Base-by-base conservation (phyloP, 2,888 invertebrate species). In the Cantharis nigra region DNA sequence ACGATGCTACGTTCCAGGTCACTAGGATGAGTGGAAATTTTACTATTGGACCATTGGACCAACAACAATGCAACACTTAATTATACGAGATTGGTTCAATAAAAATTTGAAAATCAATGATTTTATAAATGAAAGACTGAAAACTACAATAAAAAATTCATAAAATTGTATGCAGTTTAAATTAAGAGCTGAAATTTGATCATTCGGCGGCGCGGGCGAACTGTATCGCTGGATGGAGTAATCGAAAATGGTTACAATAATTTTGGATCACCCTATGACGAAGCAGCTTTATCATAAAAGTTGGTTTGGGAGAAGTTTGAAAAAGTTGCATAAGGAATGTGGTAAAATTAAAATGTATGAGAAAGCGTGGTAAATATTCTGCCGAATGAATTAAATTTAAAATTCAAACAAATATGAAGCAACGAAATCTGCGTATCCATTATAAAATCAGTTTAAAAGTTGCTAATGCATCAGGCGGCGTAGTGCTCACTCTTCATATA, bases 401-500 rank as follows among this genome's bases (percentile, higher is more conserved):
- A 79, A 79, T 79, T 79, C 79, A 79, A 78, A 79, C 79, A 79
- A 79, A 79, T 77, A 79, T 79, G 77, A 72, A 79, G 74, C 69
- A 72, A 71, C 77, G 76, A 79, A 77, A 77, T 79, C 76, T 74
- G 75, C 83, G 84, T 84, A 86, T 85, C 85, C 85, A 86, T 86
- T 84, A 85, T 82, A 81, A 83, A 85, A 85, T 85, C 86, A 84
- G 85, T 86, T 86, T 83, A 83, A 85, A 86, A 86, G 85, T 84
- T 85, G 86, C 83, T 87, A 87, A 87, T 87, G 87, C 86, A 87
- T 81, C 84, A 86, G 85, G 86, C 87, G 86, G 84, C 82, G 80
- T 80, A 81, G 83, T 80, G 80, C 84, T 84, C 83, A 83, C 85
- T 84, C 87, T 86, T 87, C 87, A 87, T 87, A 87, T 85, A 86